Conservation (phyloP, 2,888 invertebrate species). For the Amitus sp. region DNA sequence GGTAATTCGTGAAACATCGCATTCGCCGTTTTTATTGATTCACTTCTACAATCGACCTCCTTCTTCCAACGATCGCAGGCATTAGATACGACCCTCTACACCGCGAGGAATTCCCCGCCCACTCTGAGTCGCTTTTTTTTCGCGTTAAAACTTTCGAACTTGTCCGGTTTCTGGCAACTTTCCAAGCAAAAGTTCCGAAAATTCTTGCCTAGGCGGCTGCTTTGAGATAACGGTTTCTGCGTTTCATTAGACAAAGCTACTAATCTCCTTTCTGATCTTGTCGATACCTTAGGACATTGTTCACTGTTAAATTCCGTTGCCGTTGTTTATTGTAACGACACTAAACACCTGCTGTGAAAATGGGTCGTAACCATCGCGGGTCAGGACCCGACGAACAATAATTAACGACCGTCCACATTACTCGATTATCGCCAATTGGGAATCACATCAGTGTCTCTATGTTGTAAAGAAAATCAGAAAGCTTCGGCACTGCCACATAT, state of each 20-base stretch:
- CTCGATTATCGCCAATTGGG: constrained; percentile 48
- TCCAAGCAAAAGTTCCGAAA: neutral
- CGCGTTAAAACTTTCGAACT: no score
- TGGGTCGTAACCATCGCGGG: constrained; percentile 27
- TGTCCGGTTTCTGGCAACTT: neutral
- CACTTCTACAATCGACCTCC: constrained; percentile 4
- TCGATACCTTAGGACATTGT: neutral
- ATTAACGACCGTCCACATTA: constrained; percentile 50
- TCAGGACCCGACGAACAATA: constrained; percentile 39
- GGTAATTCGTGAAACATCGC: no score
- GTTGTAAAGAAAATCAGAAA: constrained; percentile 42
- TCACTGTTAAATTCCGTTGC: neutral
- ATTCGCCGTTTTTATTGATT: constrained; percentile 41
- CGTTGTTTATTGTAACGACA: constrained; percentile 11
- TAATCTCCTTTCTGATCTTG: constrained; percentile 1
- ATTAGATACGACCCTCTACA: no score
- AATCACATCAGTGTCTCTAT: constrained; percentile 43
- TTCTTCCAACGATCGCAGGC: no score
- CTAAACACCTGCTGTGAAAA: constrained; percentile 39
- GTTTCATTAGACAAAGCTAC: neutral
- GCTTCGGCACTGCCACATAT: constrained; percentile 35
- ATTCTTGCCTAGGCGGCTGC: neutral
- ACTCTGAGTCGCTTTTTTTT: no score
- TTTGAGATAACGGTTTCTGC: neutral
- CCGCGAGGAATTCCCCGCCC: no score